Evolutionary conservation across 2,113 vertebrate species (phyloP).

Genomic region (Corythornis madagascariensis): DNA sequence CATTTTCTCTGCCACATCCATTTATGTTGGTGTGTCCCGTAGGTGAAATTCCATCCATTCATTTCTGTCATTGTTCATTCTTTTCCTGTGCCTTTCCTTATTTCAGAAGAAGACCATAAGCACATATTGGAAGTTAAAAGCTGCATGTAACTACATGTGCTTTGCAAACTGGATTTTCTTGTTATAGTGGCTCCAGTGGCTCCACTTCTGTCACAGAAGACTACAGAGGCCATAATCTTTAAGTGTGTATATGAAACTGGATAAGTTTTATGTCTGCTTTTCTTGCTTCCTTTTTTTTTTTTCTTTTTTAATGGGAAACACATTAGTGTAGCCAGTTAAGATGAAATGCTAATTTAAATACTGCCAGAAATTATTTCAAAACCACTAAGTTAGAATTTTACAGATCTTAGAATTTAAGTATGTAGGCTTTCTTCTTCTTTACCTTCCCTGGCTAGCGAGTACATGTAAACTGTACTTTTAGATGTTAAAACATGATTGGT

Average conservation of each 20-base stretch:
- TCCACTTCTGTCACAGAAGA: neutral
- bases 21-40: neutral
- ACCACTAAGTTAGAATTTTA: neutral
- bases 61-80: neutral
- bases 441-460: neutral
- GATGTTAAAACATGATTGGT: neutral
- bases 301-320: neutral
- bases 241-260: neutral
- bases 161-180: neutral
- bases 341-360: neutral
- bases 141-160: neutral
- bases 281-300: neutral
- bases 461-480: slow-evolving; percentile 6
- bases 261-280: neutral
- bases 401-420: neutral
- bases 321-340: neutral
- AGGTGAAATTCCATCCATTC: neutral
- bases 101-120: neutral
- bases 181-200: neutral
- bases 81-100: neutral
- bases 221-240: neutral
- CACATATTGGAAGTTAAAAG: neutral
- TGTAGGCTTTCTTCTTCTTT: neutral
- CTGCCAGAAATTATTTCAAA: neutral
- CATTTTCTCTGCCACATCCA: neutral